phyloP scores from a whole-genome alignment of 2,113 vertebrate genomes.

The Channa argus region DNA sequence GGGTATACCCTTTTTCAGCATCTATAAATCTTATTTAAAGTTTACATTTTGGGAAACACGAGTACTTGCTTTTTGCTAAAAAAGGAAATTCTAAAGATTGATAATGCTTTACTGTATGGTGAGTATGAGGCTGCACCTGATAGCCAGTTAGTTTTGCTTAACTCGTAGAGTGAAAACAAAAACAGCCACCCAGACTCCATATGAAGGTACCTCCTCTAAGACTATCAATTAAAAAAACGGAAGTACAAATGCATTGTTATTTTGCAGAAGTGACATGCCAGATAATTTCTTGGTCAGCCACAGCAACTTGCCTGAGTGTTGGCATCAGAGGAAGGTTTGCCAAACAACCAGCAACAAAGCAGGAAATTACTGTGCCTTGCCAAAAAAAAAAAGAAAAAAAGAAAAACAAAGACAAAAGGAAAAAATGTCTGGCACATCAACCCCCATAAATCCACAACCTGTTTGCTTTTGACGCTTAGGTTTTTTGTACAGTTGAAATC shows the following conservation, averaged over 20 bases:
- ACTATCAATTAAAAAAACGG: conserved; percentile 5
- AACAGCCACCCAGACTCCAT: neutral
- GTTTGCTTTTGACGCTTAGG: neutral
- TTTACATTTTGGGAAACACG: conserved; percentile 2
- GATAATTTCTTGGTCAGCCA: conserved; percentile 1
- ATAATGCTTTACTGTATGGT: neutral
- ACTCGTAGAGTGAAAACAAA: neutral
- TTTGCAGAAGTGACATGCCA: neutral
- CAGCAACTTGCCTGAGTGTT: neutral
- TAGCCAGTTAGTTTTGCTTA: neutral
- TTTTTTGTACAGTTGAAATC: conserved; percentile 6
- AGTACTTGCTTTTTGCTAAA: neutral
- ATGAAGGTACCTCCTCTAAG: neutral
- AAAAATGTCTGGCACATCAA: neutral
- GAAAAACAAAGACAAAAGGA: too few species aligned
- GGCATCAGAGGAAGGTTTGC: neutral
- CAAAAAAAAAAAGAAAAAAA: neutral
- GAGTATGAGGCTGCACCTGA: neutral
- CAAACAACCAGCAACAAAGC: neutral
- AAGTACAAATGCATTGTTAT: neutral
- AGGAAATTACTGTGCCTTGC: neutral
- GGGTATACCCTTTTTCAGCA: neutral
- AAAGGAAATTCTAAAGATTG: neutral
- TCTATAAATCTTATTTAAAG: neutral
- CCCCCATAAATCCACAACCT: too few species aligned